These are phyloP conservation scores for Phocides pigmalion DNA, from an alignment of 1,140 invertebrate genomes.

Conservation along the genomic window DNA sequence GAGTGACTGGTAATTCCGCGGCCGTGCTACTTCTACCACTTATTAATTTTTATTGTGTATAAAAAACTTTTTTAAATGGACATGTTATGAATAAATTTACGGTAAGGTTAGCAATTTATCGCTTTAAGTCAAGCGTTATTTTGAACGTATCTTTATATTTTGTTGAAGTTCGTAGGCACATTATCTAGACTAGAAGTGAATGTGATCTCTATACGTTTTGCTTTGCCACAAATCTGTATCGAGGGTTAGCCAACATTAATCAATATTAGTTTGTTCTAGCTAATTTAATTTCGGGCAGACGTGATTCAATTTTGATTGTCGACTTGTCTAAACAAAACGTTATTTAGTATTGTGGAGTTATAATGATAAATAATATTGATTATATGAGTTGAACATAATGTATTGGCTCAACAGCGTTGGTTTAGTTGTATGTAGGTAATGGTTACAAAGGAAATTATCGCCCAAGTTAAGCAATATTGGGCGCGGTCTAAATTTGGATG, in stretches of 20 bases:
- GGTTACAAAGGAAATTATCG: too few relatives aligned
- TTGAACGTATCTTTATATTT: background rate
- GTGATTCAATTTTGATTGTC: slow-evolving; percentile 11
- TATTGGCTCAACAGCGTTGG: too few relatives aligned
- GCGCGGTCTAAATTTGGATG: too few relatives aligned
- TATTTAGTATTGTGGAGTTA: background rate
- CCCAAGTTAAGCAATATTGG: too few relatives aligned
- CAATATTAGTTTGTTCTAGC: slow-evolving; percentile 7
- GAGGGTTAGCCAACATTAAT: slow-evolving; percentile 3
- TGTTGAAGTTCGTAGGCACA: background rate
- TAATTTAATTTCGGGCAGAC: slow-evolving; percentile 1
- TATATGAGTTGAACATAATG: background rate
- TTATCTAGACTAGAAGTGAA: slow-evolving; percentile 15
- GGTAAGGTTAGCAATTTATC: too few relatives aligned
- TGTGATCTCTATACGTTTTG: slow-evolving; percentile 1
- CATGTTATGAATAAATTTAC: too few relatives aligned
- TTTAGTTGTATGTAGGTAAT: too few relatives aligned
- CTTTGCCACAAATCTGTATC: background rate
- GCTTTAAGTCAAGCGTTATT: background rate
- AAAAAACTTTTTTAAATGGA: too few relatives aligned
- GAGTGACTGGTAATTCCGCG: too few relatives aligned
- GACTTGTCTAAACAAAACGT: background rate
- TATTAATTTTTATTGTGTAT: too few relatives aligned
- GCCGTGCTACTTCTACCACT: too few relatives aligned
- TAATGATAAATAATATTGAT: background rate